Evolutionary conservation across 2,113 vertebrate genomes (phyloP).

Genomic region (Talpa occidentalis): DNA sequence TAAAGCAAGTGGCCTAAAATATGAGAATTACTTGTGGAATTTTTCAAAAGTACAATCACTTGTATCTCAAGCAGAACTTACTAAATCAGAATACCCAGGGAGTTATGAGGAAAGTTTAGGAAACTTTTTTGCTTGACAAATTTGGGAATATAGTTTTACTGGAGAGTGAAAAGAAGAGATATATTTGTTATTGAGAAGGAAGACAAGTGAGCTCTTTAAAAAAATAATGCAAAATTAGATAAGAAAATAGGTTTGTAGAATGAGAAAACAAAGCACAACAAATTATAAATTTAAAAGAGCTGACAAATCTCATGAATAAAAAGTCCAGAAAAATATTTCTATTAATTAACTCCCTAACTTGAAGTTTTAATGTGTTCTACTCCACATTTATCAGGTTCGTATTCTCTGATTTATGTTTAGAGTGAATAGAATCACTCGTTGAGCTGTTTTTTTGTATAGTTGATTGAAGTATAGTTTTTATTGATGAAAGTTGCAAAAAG

Average conservation of each 20-base stretch:
- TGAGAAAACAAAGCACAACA: background rate
- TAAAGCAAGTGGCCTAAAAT: background rate
- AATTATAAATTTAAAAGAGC: background rate
- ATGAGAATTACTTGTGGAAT: background rate
- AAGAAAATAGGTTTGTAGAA: background rate
- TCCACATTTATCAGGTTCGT: background rate
- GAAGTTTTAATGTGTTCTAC: background rate
- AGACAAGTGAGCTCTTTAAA: background rate
- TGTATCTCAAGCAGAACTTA: background rate
- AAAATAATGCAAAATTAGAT: conserved; percentile 6
- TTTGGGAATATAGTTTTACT: background rate
- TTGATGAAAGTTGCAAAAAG: background rate
- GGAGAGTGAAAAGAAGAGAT: background rate
- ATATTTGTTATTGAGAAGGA: background rate
- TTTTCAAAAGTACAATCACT: background rate
- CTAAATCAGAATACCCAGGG: background rate
- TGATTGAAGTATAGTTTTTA: background rate
- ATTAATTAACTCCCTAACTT: background rate
- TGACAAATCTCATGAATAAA: background rate
- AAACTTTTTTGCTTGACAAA: background rate
- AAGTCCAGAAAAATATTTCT: background rate
- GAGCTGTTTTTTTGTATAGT: background rate
- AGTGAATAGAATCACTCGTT: background rate
- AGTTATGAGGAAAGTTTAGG: background rate
- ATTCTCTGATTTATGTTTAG: background rate